Evolutionary conservation across 2,888 invertebrate species (phyloP), one percentile per base, ranked within the genome.

Genomic region (Conus canariensis): DNA sequence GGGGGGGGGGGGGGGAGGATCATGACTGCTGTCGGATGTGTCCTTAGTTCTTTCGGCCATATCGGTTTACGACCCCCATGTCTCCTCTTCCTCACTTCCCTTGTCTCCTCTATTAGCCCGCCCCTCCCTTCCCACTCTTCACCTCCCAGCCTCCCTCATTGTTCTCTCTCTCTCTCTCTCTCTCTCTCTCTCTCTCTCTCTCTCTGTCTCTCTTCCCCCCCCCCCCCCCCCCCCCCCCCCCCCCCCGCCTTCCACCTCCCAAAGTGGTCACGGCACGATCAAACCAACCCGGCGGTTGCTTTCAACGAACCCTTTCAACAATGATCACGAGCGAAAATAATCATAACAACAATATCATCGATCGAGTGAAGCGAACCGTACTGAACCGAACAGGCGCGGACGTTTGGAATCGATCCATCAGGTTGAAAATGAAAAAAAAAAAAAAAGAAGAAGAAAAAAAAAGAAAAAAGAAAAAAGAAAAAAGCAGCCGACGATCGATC

Each of bases 81-180:
- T 22, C 19, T 22, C 10, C 60, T 16, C 60, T 16, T 64, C 12
- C 10, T 64, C 60, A 64, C 1, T 64, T 64, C 60, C 60, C 60
- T 22, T 70, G 19, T 70, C 70, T 70, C 70, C 22, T 22, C 22
- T 22, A 16, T 22, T 22, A 8, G 14, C 70, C 22, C 22, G 8
- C n/a, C 22, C 59, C 59, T 85, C n/a, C 30, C 59, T 59, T 9
- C n/a, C 22, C 22, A 10, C 56, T 0, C 12, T 59, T n/a, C 85
- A 10, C 58, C 22, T 9, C 59, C n/a, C n/a, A 59, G 7, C 85
- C 14, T n/a, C 59, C 85, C n/a, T 12, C 3, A 9, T 85, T n/a
- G 22, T n/a, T 85, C 59, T 85, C 58, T 85, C 85, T 82, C 82
- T 58, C 83, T 83, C 83, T 83, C 22, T 58, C 83, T 83, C 56